Evolutionary conservation across 30 jellyfish, hydroid and myxozoan genomes (phyloP).

Genomic region (Euphysa ruthae): DNA sequence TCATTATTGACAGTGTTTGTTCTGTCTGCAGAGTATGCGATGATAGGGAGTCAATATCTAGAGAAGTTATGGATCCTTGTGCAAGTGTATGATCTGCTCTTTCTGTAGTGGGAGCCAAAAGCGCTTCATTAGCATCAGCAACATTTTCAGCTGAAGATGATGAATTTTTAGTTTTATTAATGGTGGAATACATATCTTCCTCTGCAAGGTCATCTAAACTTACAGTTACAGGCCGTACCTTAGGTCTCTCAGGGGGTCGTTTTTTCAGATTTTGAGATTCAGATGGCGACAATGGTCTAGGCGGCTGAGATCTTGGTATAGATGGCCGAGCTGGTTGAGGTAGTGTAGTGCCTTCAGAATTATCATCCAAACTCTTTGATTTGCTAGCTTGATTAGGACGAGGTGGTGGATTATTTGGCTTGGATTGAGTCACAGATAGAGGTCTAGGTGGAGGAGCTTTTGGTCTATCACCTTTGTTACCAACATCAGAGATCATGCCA

Average conservation of each 20-base stretch:
- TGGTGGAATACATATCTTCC: background rate
- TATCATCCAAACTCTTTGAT: too few relatives aligned
- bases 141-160: background rate
- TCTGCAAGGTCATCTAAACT: background rate
- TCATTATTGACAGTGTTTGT: too few relatives aligned
- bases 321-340: too few relatives aligned
- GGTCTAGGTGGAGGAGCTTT: conserved; percentile 1
- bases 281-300: too few relatives aligned
- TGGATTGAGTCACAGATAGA: background rate
- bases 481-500: background rate
- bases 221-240: background rate
- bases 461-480: background rate
- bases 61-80: too few relatives aligned
- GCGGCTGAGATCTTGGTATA: too few relatives aligned
- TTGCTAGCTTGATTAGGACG: too few relatives aligned
- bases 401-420: background rate
- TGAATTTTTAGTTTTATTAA: background rate
- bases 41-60: too few relatives aligned
- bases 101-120: too few relatives aligned
- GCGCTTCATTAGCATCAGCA: background rate
- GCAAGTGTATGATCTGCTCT: too few relatives aligned
- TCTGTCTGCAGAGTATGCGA: too few relatives aligned
- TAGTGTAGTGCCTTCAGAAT: too few relatives aligned
- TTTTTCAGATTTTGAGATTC: background rate
- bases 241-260: background rate